Evolutionary conservation across 2,888 invertebrate species (phyloP).

Genomic region (Schizaphis graminum): DNA sequence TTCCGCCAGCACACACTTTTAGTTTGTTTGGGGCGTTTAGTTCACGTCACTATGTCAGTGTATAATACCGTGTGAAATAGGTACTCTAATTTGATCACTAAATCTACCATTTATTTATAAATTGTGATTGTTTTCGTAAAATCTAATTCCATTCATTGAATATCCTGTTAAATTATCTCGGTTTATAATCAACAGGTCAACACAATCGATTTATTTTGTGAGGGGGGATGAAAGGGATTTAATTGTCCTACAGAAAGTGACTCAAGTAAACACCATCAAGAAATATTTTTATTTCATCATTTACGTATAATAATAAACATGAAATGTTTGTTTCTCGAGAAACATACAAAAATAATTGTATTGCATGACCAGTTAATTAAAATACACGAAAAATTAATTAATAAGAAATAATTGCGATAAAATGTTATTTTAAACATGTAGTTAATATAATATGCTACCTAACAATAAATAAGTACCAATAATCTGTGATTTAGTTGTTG

Average conservation of each 20-base stretch:
- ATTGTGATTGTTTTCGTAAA: neutral
- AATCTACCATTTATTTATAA: neutral
- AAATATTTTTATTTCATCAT: neutral
- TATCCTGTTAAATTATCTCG: neutral
- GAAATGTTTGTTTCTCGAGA: neutral
- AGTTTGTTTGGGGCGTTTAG: neutral
- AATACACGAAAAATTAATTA: neutral
- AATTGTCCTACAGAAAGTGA: neutral
- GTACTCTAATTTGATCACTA: neutral
- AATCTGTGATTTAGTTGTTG: neutral
- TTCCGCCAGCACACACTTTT: neutral
- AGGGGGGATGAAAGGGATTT: neutral
- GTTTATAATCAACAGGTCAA: slow-evolving; percentile 9
- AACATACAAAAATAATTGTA: neutral
- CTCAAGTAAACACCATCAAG: neutral
- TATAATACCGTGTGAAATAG: neutral
- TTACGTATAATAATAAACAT: neutral
- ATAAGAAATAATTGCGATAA: neutral
- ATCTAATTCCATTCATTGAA: neutral
- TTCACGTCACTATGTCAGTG: neutral
- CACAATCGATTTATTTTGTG: neutral
- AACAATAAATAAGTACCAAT: neutral
- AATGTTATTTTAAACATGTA: neutral
- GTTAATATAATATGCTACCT: neutral
- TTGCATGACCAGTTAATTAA: neutral